Base-by-base conservation (phyloP, 2,888 invertebrate genomes). In the Ennomos erosarius region DNA sequence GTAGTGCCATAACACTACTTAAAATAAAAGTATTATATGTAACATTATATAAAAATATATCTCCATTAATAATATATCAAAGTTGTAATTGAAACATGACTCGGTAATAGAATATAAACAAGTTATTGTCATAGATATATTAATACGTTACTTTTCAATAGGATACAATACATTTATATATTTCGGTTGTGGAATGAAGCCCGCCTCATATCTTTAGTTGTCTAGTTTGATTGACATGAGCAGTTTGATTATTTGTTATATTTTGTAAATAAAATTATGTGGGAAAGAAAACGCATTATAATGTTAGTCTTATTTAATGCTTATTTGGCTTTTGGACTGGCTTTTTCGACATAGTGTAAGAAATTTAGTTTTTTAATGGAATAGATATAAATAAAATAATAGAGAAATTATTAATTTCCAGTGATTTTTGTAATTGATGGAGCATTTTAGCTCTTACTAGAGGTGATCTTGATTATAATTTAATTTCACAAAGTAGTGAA, bases 221-320 rank as follows among this genome's bases (percentile, higher is more conserved):
- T 55, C 11, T 54, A 54, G 48, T 54, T 56, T 50, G 46, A 56
- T 62, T 63, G 64, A 67, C 65, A 60, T 35, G 52, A 55, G 54
- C 45, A 65, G 54, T 63, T 59, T 76, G 65, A 73, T 74, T 78
- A 74, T 78, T 79, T 78, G n/a, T 82, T 84, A 79, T 78, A 55
- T 43, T 81, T 64, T 86, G 82, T 90, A 88, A 77, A 80, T 88
- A 85, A 87, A 88, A 81, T 79, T 88, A 82, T 88, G 90, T 90
- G 91, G 91, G 91, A 91, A 92, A 91, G 85, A 84, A 92, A 92
- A 88, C 92, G 92, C 92, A 86, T 91, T 92, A 91, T 87, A 81
- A 82, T 83, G 81, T 84, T 90, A 90, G 88, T 87, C 80, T 85
- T 87, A 87, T 81, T 80, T 82, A 85, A 85, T 83, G 88, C 87